A percentile compares a stretch with the other conserved stretches of the same genome.
phyloP scores from a whole-genome alignment of 2,888 invertebrate genomes.

The Fissipunctia ypsillon region DNA sequence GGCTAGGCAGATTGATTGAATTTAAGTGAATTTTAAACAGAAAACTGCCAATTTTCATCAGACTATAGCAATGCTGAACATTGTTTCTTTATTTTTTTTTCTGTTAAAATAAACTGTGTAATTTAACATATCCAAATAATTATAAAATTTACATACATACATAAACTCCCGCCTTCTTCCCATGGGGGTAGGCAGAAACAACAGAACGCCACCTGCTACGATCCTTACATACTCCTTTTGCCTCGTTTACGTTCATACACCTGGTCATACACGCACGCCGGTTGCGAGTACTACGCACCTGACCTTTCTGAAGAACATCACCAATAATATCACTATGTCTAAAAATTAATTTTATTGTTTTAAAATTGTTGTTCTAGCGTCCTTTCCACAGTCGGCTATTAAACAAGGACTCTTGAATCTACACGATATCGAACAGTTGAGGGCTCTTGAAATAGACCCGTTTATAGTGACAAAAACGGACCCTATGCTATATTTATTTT shows the following conservation, averaged over 20 bases:
- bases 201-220: too few relatives aligned
- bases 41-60: neutral
- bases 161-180: too few relatives aligned
- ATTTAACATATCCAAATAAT: neutral
- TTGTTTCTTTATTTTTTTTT: neutral
- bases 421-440: slow-evolving; percentile 8
- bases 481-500: too few relatives aligned
- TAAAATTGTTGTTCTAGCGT: slow-evolving; percentile 16
- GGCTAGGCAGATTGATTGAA: too few relatives aligned
- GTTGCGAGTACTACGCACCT: too few relatives aligned
- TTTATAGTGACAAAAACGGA: neutral
- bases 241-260: too few relatives aligned
- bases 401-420: slow-evolving; percentile 34
- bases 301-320: too few relatives aligned
- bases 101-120: neutral
- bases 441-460: slow-evolving; percentile 28
- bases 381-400: neutral
- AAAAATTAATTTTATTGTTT: too few relatives aligned
- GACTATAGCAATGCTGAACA: neutral
- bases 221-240: too few relatives aligned
- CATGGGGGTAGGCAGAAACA: too few relatives aligned
- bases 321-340: too few relatives aligned
- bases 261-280: too few relatives aligned
- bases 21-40: neutral
- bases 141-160: neutral